Conservation (phyloP, 92 coral and sea anemone species). For the Zoanthus solanderi region DNA sequence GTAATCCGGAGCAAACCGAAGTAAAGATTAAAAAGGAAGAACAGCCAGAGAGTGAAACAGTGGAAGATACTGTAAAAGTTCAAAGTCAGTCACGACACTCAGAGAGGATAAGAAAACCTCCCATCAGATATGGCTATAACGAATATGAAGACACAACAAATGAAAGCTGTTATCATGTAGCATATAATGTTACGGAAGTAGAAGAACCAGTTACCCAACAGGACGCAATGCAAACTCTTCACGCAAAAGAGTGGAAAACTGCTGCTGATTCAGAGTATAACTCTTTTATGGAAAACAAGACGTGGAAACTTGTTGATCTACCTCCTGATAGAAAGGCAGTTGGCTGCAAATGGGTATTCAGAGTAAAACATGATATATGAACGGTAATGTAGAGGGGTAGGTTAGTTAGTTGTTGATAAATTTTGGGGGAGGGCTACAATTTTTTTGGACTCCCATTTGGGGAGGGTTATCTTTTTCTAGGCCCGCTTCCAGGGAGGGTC, state of each 20-base stretch:
- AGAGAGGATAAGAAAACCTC: slow-evolving; percentile 46
- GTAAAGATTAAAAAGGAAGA: neutral
- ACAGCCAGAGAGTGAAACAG: neutral
- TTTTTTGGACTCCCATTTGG: too few species aligned
- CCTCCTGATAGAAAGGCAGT: slow-evolving; percentile 54
- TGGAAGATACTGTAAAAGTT: neutral
- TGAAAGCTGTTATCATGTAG: slow-evolving; percentile 51
- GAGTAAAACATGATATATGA: slow-evolving; percentile 49
- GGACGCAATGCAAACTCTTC: slow-evolving; percentile 39
- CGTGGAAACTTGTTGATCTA: slow-evolving; percentile 57
- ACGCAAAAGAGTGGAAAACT: slow-evolving; percentile 56
- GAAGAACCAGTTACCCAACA: slow-evolving; percentile 53
- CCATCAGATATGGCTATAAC: slow-evolving; percentile 53
- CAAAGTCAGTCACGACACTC: slow-evolving; percentile 24
- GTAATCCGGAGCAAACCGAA: neutral
- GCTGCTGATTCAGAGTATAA: slow-evolving; percentile 58
- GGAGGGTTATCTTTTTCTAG: too few species aligned
- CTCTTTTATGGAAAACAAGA: slow-evolving; percentile 53
- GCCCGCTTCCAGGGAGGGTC: too few species aligned
- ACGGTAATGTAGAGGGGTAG: slow-evolving; percentile 60
- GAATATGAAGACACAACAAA: slow-evolving; percentile 51
- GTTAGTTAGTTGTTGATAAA: too few species aligned
- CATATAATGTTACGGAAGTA: slow-evolving; percentile 45
- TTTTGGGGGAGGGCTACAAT: too few species aligned
- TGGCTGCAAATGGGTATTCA: slow-evolving; percentile 59